phyloP scores from a whole-genome alignment of 1,140 invertebrate genomes.

The Pseudomyrmex pallidus region DNA sequence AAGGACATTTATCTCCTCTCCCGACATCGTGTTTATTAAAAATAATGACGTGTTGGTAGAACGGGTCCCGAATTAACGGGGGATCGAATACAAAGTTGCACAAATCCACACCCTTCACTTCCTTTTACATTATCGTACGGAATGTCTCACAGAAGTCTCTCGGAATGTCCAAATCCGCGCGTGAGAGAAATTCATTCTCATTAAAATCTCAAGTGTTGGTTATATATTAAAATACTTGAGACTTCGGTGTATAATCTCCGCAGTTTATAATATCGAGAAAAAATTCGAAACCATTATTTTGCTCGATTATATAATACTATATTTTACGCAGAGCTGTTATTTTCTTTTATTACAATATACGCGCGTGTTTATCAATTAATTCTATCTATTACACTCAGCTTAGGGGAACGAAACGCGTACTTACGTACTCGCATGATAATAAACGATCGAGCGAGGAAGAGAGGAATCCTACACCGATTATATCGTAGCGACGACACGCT shows the following conservation, averaged over 20 bases:
- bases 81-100: conserved; percentile 46
- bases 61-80: conserved; percentile 49
- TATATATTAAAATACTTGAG: conserved; percentile 1
- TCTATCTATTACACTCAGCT: conserved; percentile 26
- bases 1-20: conserved; percentile 58
- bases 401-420: neutral
- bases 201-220: conserved; percentile 36
- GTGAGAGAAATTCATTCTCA: conserved; percentile 24
- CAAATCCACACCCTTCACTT: conserved; percentile 43
- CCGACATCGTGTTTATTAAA: conserved; percentile 68
- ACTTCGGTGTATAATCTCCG: neutral
- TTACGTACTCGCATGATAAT: neutral
- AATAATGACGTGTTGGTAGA: conserved; percentile 66
- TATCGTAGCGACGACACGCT: conserved; percentile 18
- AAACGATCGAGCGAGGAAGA: conserved; percentile 3
- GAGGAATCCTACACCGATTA: conserved; percentile 13
- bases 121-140: conserved; percentile 51
- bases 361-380: conserved; percentile 28
- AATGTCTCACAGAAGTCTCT: conserved; percentile 7
- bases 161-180: neutral
- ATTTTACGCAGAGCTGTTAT: conserved; percentile 17
- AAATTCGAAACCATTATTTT: neutral
- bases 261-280: neutral
- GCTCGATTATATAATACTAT: neutral
- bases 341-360: conserved; percentile 2